Base-by-base conservation (phyloP, 2,888 invertebrate species). In the Marasmarcha lunaedactyla region DNA sequence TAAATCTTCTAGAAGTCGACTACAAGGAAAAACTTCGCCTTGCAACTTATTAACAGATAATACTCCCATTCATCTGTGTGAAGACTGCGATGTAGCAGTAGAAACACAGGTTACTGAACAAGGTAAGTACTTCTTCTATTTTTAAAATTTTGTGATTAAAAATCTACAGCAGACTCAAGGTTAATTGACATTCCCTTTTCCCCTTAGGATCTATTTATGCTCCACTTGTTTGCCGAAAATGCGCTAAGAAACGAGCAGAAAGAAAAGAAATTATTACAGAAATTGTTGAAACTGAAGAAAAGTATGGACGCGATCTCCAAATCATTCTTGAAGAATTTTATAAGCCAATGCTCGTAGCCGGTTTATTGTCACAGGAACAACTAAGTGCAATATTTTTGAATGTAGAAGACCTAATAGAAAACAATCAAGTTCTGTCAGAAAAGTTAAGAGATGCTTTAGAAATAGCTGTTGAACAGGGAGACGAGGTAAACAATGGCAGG, bases 281-380 rank as follows among this genome's bases (percentile, higher is more conserved):
- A 84, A 95, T 97, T 45, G 93, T 96, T 2, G 97, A 97, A 74
- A 97, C 97, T 1, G 97, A 97, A 76, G 91, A 95, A 62, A 97
- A 96, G 61, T 97, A 97, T 63, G 95, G 96, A 13, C 86, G 96
- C 39, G 97, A 97, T 71, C 83, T 97, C 54, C 91, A 93, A 64
- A 96, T 97, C 42, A 92, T 97, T 52, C 85, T 95, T 53, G 96
- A 97, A 68, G 97, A 95, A 70, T 95, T 95, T 67, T 93, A 94
- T 65, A 90, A 92, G 58, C 97, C 97, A 0, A 96, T 97, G 93
- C 84, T 95, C 54, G 93, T 95, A 27, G 96, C 96, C 41, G 96
- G 96, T 38, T 85, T 97, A 39, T 84, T 97, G 20, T 94, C 90
- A n/a, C 90, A 91, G 50, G 96, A 97, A 56, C 97, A 97, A 76